phyloP scores from a whole-genome alignment of 2,888 invertebrate genomes.

The Zygaena filipendulae region DNA sequence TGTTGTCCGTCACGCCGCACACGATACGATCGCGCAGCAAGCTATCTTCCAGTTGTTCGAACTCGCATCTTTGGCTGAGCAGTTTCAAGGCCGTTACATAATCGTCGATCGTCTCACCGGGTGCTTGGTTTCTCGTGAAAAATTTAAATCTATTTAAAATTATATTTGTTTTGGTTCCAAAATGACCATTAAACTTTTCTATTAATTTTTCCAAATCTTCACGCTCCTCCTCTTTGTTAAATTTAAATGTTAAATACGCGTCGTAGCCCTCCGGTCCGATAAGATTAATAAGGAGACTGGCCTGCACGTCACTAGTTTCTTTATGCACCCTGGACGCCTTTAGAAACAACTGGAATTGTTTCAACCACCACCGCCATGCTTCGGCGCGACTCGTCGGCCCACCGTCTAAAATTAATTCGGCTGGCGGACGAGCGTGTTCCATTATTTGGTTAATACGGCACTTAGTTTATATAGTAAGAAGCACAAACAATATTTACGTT shows the following conservation, averaged over 20 bases:
- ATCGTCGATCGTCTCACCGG: constrained; percentile 2
- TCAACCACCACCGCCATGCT: too few relatives aligned
- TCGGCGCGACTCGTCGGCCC: too few relatives aligned
- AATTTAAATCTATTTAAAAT: constrained; percentile 5
- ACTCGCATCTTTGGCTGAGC: constrained; percentile 11
- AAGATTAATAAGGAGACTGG: too few relatives aligned
- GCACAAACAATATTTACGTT: too few relatives aligned
- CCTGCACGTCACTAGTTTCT: too few relatives aligned
- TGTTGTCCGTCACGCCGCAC: constrained; percentile 7
- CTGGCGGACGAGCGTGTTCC: too few relatives aligned
- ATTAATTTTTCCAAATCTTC: constrained; percentile 9
- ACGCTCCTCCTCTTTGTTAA: constrained; percentile 6
- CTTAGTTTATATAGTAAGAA: too few relatives aligned
- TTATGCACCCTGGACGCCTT: too few relatives aligned
- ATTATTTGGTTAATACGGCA: too few relatives aligned
- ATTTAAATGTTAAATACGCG: too few relatives aligned
- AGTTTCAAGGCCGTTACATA: constrained; percentile 10
- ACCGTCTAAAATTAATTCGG: too few relatives aligned
- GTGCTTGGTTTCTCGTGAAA: constrained; percentile 4
- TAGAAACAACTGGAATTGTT: constrained; percentile 1
- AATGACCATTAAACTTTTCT: constrained; percentile 1
- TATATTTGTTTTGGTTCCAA: constrained; percentile 3
- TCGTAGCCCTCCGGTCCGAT: too few relatives aligned
- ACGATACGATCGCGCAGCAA: constrained; percentile 14
- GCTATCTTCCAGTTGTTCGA: constrained; percentile 10